Evolutionary conservation across 2,888 invertebrate genomes (phyloP).

Genomic region (Leptinotarsa juncta): DNA sequence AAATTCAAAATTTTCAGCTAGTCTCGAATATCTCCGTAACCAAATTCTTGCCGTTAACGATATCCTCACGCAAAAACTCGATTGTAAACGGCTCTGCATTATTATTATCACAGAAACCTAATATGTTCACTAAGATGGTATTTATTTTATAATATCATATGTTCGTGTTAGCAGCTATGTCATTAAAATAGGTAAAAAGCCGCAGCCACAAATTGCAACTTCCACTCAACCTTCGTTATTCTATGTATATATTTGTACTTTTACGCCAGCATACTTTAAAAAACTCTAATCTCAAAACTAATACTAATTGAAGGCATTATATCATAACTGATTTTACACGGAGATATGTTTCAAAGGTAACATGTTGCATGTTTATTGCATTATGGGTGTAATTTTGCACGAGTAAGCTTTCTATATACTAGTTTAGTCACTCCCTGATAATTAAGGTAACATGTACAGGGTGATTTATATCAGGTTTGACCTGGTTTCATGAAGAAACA

Average conservation of each 20-base stretch:
- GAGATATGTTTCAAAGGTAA: constrained; percentile 28
- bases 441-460: constrained; percentile 8
- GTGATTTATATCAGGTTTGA: constrained; percentile 21
- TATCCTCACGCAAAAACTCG: too few relatives aligned
- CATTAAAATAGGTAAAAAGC: neutral
- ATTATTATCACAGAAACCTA: too few relatives aligned
- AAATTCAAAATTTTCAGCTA: too few relatives aligned
- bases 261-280: constrained; percentile 1
- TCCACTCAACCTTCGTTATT: neutral
- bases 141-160: too few relatives aligned
- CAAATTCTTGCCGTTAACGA: too few relatives aligned
- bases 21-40: too few relatives aligned
- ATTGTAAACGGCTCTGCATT: too few relatives aligned
- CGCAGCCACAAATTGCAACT: neutral
- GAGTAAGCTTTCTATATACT: constrained; percentile 24
- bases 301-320: constrained; percentile 22
- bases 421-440: neutral
- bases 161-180: neutral
- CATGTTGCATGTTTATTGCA: constrained; percentile 37
- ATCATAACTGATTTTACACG: constrained; percentile 7
- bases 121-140: too few relatives aligned
- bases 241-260: neutral
- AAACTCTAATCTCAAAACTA: neutral
- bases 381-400: constrained; percentile 24
- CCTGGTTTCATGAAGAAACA: constrained; percentile 7